Evolutionary conservation across 2,113 vertebrate genomes (phyloP).

Genomic region (Pterocles orientalis): DNA sequence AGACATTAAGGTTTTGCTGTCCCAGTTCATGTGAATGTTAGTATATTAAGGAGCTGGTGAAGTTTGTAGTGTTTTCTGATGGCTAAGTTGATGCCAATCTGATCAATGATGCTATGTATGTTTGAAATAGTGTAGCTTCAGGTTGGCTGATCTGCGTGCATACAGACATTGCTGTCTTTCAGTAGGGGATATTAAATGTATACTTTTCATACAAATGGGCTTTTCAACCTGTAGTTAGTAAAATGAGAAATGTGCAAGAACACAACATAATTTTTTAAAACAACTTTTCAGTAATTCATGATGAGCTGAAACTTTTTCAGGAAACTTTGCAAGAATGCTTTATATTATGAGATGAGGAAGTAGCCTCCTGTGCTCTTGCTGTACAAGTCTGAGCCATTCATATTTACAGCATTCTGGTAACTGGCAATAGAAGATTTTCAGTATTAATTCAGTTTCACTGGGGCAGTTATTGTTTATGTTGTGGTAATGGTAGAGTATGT

Average conservation of each 20-base stretch:
- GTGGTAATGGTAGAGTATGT: not conserved
- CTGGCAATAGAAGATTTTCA: not conserved
- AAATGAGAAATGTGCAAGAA: not conserved
- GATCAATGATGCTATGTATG: not conserved
- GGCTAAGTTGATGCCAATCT: not conserved
- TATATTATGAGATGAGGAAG: not conserved
- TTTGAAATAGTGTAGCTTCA: not conserved
- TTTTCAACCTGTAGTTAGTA: not conserved
- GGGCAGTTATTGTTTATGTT: not conserved
- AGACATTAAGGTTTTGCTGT: not conserved
- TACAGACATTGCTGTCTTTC: not conserved
- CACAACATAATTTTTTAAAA: not conserved
- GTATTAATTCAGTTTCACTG: not conserved
- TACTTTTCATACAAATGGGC: not conserved
- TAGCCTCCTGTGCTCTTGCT: not conserved
- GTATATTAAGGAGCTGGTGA: not conserved
- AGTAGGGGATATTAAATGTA: not conserved
- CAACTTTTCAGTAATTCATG: not conserved
- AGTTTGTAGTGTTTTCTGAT: not conserved
- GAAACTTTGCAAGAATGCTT: not conserved
- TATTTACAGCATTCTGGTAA: not conserved
- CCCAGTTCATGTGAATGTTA: not conserved
- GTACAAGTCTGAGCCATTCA: not conserved
- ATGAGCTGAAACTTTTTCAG: not conserved
- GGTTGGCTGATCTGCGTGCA: not conserved